Conservation (phyloP, 2,888 invertebrate species). For the Aquatica leii region DNA sequence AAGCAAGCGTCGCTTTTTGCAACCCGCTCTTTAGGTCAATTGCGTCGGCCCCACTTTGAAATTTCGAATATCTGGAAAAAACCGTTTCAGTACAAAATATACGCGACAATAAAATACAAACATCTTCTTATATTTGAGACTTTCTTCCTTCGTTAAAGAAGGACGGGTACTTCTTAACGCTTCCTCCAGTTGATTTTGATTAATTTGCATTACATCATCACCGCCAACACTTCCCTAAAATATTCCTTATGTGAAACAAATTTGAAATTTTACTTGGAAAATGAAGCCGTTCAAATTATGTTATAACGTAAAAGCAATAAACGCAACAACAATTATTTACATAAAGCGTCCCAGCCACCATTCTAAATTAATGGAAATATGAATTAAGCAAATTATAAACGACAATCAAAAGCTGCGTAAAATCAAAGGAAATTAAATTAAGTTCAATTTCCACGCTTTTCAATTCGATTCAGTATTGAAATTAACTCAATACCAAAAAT, state of each 20-base stretch:
- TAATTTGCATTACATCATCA: constrained; percentile 54
- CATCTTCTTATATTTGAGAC: constrained; percentile 78
- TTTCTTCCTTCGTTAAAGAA: constrained; percentile 76
- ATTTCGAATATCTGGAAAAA: constrained; percentile 58
- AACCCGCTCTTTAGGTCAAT: constrained; percentile 49
- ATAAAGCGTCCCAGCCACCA: constrained; percentile 7
- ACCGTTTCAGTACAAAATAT: constrained; percentile 55
- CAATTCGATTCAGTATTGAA: constrained; percentile 32
- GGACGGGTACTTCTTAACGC: constrained; percentile 78
- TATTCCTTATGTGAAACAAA: constrained; percentile 4
- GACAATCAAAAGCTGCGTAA: constrained; percentile 36
- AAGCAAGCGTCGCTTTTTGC: constrained; percentile 56
- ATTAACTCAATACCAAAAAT: constrained; percentile 40
- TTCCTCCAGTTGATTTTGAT: constrained; percentile 69
- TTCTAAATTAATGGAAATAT: constrained; percentile 32
- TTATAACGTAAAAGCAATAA: constrained; percentile 3
- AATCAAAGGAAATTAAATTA: constrained; percentile 41
- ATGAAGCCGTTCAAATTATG: constrained; percentile 9
- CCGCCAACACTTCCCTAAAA: constrained; percentile 25
- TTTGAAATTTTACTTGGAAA: neutral
- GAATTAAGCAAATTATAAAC: constrained; percentile 32
- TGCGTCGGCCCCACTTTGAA: constrained; percentile 49
- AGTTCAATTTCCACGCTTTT: constrained; percentile 35
- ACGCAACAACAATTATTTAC: constrained; percentile 1
- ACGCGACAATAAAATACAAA: constrained; percentile 65